Conservation (phyloP, 2,113 vertebrate species). For the Pardalotus punctatus region DNA sequence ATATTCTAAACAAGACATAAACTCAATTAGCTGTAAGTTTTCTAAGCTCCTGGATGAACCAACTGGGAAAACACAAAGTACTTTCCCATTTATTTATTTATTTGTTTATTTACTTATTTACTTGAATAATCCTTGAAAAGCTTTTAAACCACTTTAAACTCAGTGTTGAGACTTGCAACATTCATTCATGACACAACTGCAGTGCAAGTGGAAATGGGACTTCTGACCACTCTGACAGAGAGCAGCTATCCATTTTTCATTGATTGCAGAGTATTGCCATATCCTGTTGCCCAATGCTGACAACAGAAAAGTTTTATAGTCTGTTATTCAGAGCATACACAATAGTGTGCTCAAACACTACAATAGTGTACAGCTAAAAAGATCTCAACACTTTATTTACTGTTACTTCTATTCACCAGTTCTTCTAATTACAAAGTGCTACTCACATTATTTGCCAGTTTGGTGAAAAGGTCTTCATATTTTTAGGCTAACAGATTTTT, state of each 20-base stretch:
- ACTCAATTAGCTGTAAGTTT: background rate
- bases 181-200: background rate
- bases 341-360: background rate
- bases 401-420: background rate
- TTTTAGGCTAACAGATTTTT: background rate
- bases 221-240: background rate
- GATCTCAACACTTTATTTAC: background rate
- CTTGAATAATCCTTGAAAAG: background rate
- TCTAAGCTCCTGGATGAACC: background rate
- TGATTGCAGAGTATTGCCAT: background rate
- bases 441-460: background rate
- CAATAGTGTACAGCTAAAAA: background rate
- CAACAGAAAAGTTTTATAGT: background rate
- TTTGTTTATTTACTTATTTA: background rate
- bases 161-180: background rate
- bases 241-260: background rate
- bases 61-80: background rate
- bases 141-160: background rate
- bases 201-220: background rate
- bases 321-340: background rate
- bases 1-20: background rate
- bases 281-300: fast-evolving
- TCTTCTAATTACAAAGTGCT: background rate
- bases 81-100: background rate
- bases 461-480: background rate